These are phyloP conservation scores for Teleogryllus occipitalis DNA, from an alignment of 1,140 invertebrate species.

Conservation along the genomic window DNA sequence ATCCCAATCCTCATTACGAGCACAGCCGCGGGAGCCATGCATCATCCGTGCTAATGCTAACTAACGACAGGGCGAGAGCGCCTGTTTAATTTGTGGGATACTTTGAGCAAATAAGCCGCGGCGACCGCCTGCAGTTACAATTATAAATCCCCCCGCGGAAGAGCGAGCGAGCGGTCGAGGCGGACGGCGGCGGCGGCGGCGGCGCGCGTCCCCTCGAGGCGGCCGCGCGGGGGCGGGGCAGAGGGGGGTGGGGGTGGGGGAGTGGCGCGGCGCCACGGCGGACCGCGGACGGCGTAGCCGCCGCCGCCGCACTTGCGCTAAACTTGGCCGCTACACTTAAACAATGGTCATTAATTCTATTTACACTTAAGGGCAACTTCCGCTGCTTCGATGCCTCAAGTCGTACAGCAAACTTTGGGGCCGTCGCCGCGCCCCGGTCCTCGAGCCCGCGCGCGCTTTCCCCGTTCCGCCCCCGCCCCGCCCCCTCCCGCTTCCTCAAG, in stretches of 20 bases:
- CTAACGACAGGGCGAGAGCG: neutral
- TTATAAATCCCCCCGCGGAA: neutral
- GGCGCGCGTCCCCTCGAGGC: too few species aligned
- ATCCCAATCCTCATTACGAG: neutral
- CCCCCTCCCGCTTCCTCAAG: neutral
- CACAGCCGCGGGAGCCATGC: neutral
- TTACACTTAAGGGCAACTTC: neutral
- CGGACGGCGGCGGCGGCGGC: neutral
- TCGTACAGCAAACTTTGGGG: neutral
- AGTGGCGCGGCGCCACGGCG: neutral
- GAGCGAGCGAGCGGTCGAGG: neutral
- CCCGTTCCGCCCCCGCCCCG: too few species aligned
- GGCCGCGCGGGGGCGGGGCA: too few species aligned
- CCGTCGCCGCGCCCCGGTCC: too few species aligned
- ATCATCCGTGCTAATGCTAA: neutral
- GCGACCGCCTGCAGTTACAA: neutral
- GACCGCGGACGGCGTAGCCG: too few species aligned
- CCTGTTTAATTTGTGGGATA: neutral
- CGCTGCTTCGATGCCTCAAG: neutral
- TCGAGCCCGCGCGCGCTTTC: neutral
- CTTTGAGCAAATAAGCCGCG: neutral
- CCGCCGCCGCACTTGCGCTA: neutral
- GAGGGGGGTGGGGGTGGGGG: too few species aligned
- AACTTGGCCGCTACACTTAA: neutral
- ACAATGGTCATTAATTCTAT: constrained; percentile 5